Evolutionary conservation across 2,888 invertebrate genomes (phyloP).

Genomic region (Sminthurides aquaticus): DNA sequence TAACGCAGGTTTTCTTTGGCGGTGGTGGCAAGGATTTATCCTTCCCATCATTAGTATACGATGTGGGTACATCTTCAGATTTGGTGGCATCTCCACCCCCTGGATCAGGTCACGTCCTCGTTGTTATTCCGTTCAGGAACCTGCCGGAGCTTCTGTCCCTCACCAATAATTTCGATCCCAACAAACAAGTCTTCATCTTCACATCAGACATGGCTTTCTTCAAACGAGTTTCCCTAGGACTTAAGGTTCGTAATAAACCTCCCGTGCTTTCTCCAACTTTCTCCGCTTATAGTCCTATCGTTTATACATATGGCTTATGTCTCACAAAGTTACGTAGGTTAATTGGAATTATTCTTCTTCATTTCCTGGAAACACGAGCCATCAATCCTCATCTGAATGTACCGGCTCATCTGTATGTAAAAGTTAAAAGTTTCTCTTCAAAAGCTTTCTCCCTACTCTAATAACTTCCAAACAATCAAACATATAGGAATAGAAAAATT

Average conservation of each 20-base stretch:
- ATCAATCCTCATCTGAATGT: no score
- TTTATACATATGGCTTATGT: no score
- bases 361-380: no score
- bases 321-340: no score
- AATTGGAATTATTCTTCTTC: no score
- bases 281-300: no score
- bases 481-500: no score
- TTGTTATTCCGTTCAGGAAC: conserved; percentile 34
- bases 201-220: conserved; percentile 19
- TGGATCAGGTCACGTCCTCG: conserved; percentile 30
- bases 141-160: conserved; percentile 28
- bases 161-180: conserved; percentile 29
- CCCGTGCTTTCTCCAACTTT: no score
- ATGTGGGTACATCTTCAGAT: conserved; percentile 35
- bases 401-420: no score
- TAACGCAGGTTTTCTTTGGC: conserved; percentile 8
- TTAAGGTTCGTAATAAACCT: conserved; percentile 20
- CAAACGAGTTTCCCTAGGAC: conserved; percentile 13
- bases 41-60: conserved; percentile 29
- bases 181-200: conserved; percentile 24
- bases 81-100: conserved; percentile 22
- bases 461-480: no score
- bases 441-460: no score
- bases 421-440: no score
- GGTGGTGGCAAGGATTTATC: conserved; percentile 12